Conservation (phyloP, 1,140 invertebrate species). For the Telenomus remus region DNA sequence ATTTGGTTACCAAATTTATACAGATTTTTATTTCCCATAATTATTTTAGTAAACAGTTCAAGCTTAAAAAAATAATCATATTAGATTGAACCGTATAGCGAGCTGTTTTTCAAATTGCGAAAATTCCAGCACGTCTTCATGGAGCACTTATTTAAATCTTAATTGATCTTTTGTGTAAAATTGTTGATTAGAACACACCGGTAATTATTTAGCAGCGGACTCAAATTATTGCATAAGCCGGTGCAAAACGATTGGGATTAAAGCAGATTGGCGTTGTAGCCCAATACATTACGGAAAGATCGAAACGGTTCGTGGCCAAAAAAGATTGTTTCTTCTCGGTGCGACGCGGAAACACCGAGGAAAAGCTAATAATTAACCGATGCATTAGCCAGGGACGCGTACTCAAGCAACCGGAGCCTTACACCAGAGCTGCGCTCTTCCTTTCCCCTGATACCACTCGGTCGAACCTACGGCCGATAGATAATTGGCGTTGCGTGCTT, state of each 20-base stretch:
- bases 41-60: no score
- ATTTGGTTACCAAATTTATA: no score
- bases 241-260: slow-evolving; percentile 23
- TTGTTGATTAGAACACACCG: slow-evolving; percentile 20
- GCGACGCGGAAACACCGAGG: slow-evolving; percentile 48
- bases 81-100: no score
- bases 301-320: slow-evolving; percentile 24
- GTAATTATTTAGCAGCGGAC: slow-evolving; percentile 35
- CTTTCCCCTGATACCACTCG: slow-evolving; percentile 12
- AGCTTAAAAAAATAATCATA: no score
- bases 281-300: slow-evolving; percentile 46
- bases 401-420: slow-evolving; percentile 27
- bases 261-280: slow-evolving; percentile 27
- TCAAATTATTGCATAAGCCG: slow-evolving; percentile 39
- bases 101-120: no score
- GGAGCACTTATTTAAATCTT: slow-evolving; percentile 1
- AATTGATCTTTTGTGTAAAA: slow-evolving; percentile 48
- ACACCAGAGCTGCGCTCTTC: slow-evolving; percentile 19
- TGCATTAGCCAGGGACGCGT: slow-evolving; percentile 48
- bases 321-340: slow-evolving; percentile 25
- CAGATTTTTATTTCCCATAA: no score
- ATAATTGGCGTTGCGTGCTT: slow-evolving; percentile 74
- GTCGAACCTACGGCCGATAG: slow-evolving; percentile 63
- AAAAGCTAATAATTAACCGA: slow-evolving; percentile 57
- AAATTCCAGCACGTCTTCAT: no score